Conservation (phyloP, 1,140 invertebrate species). For the Nixonia krombeini region DNA sequence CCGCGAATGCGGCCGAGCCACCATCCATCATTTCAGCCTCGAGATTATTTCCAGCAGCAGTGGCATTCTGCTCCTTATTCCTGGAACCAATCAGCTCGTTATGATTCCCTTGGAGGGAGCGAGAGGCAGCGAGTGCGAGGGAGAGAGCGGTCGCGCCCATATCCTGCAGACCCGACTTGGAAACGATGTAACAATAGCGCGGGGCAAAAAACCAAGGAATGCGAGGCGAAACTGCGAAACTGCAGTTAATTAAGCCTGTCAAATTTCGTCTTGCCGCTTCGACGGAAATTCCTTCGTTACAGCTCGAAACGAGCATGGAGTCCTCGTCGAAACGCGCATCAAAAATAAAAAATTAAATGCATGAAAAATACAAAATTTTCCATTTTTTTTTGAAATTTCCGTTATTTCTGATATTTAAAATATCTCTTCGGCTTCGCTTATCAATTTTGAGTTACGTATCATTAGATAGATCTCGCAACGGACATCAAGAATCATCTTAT, state of each 20-base stretch:
- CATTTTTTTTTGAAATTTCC: too few relatives aligned
- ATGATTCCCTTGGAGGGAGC: slow-evolving; percentile 12
- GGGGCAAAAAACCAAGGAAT: background rate
- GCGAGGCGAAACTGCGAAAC: background rate
- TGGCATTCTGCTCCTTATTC: slow-evolving; percentile 17
- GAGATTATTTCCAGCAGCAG: slow-evolving; percentile 27
- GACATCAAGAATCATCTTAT: too few relatives aligned
- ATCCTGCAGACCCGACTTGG: background rate
- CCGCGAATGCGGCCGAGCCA: slow-evolving; percentile 8
- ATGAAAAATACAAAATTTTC: too few relatives aligned
- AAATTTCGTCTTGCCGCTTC: background rate
- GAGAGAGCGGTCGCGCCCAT: background rate
- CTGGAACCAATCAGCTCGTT: slow-evolving; percentile 19
- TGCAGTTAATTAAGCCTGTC: slow-evolving; percentile 5
- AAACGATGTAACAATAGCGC: slow-evolving; percentile 4
- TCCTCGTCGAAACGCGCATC: too few relatives aligned
- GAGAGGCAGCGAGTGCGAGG: background rate
- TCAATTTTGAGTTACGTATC: too few relatives aligned
- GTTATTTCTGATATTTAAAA: too few relatives aligned
- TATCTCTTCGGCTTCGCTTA: too few relatives aligned
- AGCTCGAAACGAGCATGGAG: too few relatives aligned
- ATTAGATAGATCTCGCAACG: too few relatives aligned
- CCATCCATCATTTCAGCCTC: slow-evolving; percentile 18
- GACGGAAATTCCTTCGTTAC: too few relatives aligned
- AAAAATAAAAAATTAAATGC: too few relatives aligned